Base-by-base conservation (phyloP, 2,888 invertebrate species). In the Drosophila diplacantha region DNA sequence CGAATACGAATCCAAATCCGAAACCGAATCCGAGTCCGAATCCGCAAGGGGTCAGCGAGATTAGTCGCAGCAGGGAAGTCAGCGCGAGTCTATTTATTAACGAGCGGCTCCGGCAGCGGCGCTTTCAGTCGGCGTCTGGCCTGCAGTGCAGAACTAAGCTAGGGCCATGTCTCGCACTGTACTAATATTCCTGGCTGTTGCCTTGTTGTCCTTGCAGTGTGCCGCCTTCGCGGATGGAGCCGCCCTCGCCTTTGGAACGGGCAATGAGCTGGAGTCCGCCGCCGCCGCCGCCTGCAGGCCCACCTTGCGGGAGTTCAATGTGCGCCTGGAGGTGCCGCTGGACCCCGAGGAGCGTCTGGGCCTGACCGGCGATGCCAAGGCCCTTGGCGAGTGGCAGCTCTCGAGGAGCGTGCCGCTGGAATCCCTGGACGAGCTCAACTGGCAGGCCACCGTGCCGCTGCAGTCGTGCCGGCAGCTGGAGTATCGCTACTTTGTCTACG, bases 381-480 rank as follows among this genome's bases (percentile, higher is more conserved):
- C 92, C 69, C 89, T 95, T 50, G 95, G 95, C 12, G 90, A 91
- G 77, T 95, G 95, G 95, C 90, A 91, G 68, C 90, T 91, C 43
- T 90, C 90, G 37, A 90, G 90, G 75, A 90, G 92, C 67, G 86
- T 93, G 16, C 78, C 87, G 4, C 82, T 88, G 55, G 75, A 78
- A 22, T 75, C 72, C 0, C 34, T 78, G 31, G 74, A 81, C 41
- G 84, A 69, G 18, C 58, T 73, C 24, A 76, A 91, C 46, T 95
- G 95, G 95, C 91, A 91, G 9, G 91, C 90, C 72, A 88, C 89
- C 37, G 87, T 94, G 20, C 89, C 89, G 47, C 89, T 96, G 44
- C 84, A 77, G 32, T 62, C 82, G 92, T 94, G 49, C 89, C 91
- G 73, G 90, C 92, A 81, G 35, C 69, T 83, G 26, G 80, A 76